These are phyloP conservation scores for Coptotermes formosanus DNA, from an alignment of 1,140 invertebrate species.

Conservation along the genomic window DNA sequence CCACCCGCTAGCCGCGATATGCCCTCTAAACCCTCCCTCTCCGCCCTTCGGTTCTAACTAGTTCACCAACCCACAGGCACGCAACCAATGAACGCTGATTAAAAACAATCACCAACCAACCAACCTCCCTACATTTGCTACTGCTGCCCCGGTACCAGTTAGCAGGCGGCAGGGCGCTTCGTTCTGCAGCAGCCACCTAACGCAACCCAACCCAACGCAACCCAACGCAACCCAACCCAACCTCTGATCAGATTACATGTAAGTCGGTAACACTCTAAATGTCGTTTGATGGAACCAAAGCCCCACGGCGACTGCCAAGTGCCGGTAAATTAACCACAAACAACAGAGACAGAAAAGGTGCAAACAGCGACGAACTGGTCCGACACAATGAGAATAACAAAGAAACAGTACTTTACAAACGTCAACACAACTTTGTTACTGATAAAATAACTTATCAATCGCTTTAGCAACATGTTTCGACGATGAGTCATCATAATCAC, in stretches of 20 bases:
- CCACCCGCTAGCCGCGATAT: slow-evolving; percentile 22
- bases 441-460: too few relatives aligned
- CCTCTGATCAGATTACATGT: not conserved
- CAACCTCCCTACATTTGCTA: not conserved
- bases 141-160: not conserved
- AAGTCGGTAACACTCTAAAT: not conserved
- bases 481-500: too few relatives aligned
- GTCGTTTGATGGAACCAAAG: too few relatives aligned
- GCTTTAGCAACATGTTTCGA: too few relatives aligned
- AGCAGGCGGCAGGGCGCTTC: not conserved
- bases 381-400: too few relatives aligned
- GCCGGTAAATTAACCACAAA: too few relatives aligned
- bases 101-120: slow-evolving; percentile 32
- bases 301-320: too few relatives aligned
- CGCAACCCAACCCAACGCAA: not conserved
- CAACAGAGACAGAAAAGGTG: too few relatives aligned
- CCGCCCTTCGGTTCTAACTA: slow-evolving; percentile 2
- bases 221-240: not conserved
- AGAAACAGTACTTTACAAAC: too few relatives aligned
- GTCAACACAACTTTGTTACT: too few relatives aligned
- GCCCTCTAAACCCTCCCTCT: not conserved
- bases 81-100: slow-evolving; percentile 31
- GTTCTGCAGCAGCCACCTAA: not conserved
- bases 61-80: slow-evolving; percentile 25
- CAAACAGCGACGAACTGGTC: too few relatives aligned